These are phyloP conservation scores for Emydura subglobosa DNA, from an alignment of 2,113 vertebrate genomes.

Conservation along the genomic window DNA sequence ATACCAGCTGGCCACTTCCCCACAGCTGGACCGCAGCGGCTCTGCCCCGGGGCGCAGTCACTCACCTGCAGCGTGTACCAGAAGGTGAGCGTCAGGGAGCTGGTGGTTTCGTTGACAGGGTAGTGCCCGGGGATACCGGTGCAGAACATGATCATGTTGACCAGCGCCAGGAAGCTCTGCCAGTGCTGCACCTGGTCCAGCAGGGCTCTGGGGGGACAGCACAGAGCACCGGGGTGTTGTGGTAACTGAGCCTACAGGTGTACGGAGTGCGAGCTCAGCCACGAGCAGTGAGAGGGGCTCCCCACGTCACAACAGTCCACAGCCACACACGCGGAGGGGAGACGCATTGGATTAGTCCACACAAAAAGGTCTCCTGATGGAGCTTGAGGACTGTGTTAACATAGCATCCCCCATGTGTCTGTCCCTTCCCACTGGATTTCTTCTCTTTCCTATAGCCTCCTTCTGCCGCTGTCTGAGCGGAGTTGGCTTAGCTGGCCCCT, in stretches of 20 bases:
- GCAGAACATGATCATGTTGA: slow-evolving; percentile 99
- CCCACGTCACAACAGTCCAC: too few relatives aligned
- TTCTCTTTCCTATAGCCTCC: background rate
- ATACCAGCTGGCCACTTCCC: too few relatives aligned
- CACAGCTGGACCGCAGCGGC: too few relatives aligned
- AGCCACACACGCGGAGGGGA: background rate
- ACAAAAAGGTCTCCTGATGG: background rate
- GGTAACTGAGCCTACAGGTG: background rate
- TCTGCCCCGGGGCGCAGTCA: background rate
- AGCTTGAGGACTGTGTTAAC: background rate
- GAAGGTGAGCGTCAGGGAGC: slow-evolving; percentile 97
- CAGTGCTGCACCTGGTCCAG: slow-evolving; percentile 98
- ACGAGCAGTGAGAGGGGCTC: too few relatives aligned
- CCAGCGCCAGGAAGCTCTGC: slow-evolving; percentile 97
- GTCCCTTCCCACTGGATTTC: too few relatives aligned
- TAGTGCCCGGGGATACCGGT: slow-evolving; percentile 98
- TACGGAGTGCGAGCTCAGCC: too few relatives aligned
- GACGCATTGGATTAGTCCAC: background rate
- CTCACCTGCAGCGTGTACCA: slow-evolving; percentile 97
- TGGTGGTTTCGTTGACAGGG: slow-evolving; percentile 98
- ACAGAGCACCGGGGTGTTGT: background rate
- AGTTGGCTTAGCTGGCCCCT: too few relatives aligned
- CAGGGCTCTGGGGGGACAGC: slow-evolving; percentile 84
- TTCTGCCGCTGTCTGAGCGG: background rate
- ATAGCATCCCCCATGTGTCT: background rate